A percentile compares a stretch with the other conserved stretches of the same genome.
Conservation (phyloP, 2,888 invertebrate species). For the Eucera pruinosa region DNA sequence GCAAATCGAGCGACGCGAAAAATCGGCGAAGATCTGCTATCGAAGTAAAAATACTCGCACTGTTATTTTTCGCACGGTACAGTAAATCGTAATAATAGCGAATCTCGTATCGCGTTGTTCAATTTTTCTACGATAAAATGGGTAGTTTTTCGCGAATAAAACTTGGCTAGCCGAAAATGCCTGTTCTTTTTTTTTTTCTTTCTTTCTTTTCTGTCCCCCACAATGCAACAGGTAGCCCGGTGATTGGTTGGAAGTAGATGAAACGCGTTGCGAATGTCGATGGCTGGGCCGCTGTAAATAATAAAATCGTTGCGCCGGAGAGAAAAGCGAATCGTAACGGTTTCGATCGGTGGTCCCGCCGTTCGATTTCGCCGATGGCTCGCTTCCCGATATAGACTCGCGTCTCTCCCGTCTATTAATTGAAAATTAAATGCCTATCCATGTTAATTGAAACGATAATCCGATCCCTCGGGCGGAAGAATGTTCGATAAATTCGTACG, state of each 20-base stretch:
- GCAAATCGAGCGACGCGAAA: no score
- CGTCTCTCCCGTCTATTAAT: not conserved
- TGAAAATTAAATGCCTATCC: slow-evolving; percentile 3
- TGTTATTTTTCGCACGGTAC: no score
- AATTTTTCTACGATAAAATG: not conserved
- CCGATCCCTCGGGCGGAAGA: not conserved
- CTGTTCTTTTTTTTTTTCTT: not conserved
- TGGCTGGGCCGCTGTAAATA: slow-evolving; percentile 25
- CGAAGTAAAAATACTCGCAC: no score
- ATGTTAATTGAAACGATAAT: slow-evolving; percentile 4
- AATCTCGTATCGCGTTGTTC: no score
- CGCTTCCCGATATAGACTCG: no score
- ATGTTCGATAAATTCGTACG: no score
- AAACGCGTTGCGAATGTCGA: slow-evolving; percentile 18
- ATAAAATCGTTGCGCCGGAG: slow-evolving; percentile 32
- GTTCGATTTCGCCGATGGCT: no score
- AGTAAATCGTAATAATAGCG: no score
- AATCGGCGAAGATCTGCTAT: no score
- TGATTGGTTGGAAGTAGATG: slow-evolving; percentile 22
- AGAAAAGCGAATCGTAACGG: no score
- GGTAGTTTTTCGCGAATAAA: not conserved
- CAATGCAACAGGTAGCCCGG: slow-evolving; percentile 34
- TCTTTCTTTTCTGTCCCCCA: not conserved
- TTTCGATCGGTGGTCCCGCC: no score
- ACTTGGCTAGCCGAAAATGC: slow-evolving; percentile 12